phyloP scores from a whole-genome alignment of 2,113 vertebrate genomes.

The Hypocryptadius cinnamomeus region DNA sequence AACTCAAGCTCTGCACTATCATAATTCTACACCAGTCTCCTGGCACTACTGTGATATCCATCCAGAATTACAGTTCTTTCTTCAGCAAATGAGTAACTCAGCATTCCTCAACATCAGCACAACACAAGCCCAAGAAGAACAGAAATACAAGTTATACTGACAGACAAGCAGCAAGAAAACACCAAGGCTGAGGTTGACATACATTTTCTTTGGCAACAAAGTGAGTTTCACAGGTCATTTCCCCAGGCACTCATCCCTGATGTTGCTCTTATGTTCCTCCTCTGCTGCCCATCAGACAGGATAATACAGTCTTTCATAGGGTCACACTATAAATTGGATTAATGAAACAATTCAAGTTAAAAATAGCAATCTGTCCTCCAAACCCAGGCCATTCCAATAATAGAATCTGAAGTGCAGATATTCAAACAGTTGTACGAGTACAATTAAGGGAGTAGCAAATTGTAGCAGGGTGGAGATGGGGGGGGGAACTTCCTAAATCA shows the following conservation, averaged over 20 bases:
- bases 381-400: neutral
- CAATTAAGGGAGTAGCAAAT: neutral
- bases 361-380: neutral
- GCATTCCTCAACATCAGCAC: neutral
- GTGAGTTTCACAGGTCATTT: neutral
- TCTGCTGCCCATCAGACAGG: neutral
- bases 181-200: neutral
- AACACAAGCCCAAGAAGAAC: neutral
- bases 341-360: neutral
- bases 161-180: neutral
- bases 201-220: neutral
- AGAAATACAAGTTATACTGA: neutral
- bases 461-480: neutral
- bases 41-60: neutral
- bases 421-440: neutral
- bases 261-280: neutral
- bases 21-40: neutral
- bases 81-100: neutral
- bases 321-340: neutral
- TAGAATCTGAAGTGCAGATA: neutral
- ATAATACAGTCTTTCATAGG: neutral
- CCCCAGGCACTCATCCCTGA: neutral
- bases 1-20: neutral
- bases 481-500: neutral
- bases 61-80: neutral